Base-by-base conservation (phyloP, 1,140 invertebrate species). In the Drosophila grimshawi region DNA sequence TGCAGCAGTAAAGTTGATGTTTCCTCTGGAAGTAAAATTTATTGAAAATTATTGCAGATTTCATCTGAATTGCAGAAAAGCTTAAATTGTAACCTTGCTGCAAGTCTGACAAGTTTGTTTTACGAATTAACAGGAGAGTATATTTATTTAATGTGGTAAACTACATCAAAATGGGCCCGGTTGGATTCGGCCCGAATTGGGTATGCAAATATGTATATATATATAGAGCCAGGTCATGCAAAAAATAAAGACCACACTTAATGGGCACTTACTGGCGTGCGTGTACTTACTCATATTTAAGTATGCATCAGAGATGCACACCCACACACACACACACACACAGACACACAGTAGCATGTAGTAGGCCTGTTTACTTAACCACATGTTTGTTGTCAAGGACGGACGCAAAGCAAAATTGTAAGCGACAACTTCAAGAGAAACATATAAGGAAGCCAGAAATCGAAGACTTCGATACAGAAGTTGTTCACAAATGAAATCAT, bases 241-340 rank as follows among this genome's bases (percentile, higher is more conserved):
- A 88, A 88, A 86, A 88, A 88, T 88, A 79, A 88, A 82, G 79
- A 79, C 68, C 72, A 79, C 76, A 82, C 86, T 86, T 88, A 86
- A 86, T 88, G 82, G 79, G 81, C 82, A 88, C 82, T 86, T 88
- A 65, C 67, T 66, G 35, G 57, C 63, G 53, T 60, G 46, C 61
- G 65, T 72, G 45, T 82, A 76, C 76, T 88, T 79, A 86, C 82
- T 82, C 67, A 86, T 59, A 76, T 82, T 86, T 69, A 64, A 82
- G 76, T 73, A 72, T 77, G 70, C 81, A 64, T 59, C 68, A 61
- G 74, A 62, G 65, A 59, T 66, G 66, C 76, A 61, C 71, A 76
- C 72, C 69, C 35, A 51, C 45, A 59, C 43, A 37, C 33, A 39
- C 10, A 65, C 30, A 6, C 1, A 19, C 39, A 3, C 10, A n/a